Evolutionary conservation across 2,113 vertebrate genomes (phyloP).

Genomic region (Gambusia holbrooki): DNA sequence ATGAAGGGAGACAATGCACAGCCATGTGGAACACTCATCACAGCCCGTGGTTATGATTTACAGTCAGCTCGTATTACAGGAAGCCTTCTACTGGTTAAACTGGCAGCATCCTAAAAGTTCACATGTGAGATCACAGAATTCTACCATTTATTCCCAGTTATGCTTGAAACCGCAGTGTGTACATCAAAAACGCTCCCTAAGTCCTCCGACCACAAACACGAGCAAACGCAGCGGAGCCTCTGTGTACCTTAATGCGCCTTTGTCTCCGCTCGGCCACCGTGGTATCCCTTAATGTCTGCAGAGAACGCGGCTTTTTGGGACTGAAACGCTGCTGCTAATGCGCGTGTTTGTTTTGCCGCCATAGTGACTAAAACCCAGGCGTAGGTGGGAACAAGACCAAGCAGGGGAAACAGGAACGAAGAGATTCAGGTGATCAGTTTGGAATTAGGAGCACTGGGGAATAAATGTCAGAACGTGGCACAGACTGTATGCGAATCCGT

Average conservation of each 20-base stretch:
- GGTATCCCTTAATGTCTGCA: constrained; percentile 64
- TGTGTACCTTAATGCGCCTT: constrained; percentile 49
- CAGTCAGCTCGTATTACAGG: constrained; percentile 45
- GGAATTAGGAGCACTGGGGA: constrained; percentile 17
- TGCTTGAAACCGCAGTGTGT: constrained; percentile 65
- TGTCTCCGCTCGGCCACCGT: constrained; percentile 54
- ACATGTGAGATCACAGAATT: constrained; percentile 57
- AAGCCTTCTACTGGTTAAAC: constrained; percentile 25
- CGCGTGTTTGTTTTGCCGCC: constrained; percentile 67
- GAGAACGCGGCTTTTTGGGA: constrained; percentile 49
- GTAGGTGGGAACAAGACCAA: constrained; percentile 48
- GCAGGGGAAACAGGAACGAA: constrained; percentile 47
- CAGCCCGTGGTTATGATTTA: constrained; percentile 36
- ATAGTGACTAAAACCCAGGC: constrained; percentile 61
- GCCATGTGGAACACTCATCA: constrained; percentile 15
- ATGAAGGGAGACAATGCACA: neutral
- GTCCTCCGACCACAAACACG: constrained; percentile 60
- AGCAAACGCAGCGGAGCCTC: constrained; percentile 47
- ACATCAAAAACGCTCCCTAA: constrained; percentile 58
- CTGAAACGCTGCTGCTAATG: constrained; percentile 51
- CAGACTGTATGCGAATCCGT: constrained; percentile 24
- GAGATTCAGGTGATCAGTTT: constrained; percentile 40
- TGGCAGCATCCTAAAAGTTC: constrained; percentile 40
- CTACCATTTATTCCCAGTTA: constrained; percentile 56
- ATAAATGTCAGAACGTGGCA: constrained; percentile 5